Evolutionary conservation across 2,888 invertebrate species (phyloP).

Genomic region (Stictocephala bisonia): DNA sequence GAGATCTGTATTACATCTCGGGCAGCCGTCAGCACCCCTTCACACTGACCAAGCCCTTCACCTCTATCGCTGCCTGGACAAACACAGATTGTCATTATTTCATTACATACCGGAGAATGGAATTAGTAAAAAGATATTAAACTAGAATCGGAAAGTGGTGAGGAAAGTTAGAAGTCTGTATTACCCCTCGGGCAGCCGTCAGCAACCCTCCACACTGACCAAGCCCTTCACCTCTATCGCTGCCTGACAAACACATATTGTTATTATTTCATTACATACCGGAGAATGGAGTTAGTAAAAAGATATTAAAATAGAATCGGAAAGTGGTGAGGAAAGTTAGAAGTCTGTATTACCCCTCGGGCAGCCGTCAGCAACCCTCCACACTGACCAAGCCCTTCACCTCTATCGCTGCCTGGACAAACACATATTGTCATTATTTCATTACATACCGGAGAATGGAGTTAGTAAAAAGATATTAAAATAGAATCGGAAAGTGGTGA

Average conservation of each 20-base stretch:
- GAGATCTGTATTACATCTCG: constrained; percentile 75
- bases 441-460: too few relatives aligned
- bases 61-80: constrained; percentile 5
- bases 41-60: constrained; percentile 66
- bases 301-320: constrained; percentile 86
- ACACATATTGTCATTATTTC: too few relatives aligned
- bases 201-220: constrained; percentile 74
- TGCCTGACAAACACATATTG: too few relatives aligned
- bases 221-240: neutral
- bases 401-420: constrained; percentile 1
- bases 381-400: constrained; percentile 64
- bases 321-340: constrained; percentile 86
- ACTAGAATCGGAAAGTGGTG: constrained; percentile 79
- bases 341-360: constrained; percentile 81
- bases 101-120: too few relatives aligned
- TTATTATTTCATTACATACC: too few relatives aligned
- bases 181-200: constrained; percentile 74
- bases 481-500: constrained; percentile 77
- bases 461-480: too few relatives aligned
- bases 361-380: constrained; percentile 75
- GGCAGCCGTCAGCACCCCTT: constrained; percentile 73
- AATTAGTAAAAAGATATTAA: too few relatives aligned
- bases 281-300: too few relatives aligned
- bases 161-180: constrained; percentile 89
- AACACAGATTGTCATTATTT: too few relatives aligned